These are phyloP conservation scores for Smutsia temminckii DNA, from an alignment of 2,797 vertebrate genomes.

Conservation along the genomic window DNA sequence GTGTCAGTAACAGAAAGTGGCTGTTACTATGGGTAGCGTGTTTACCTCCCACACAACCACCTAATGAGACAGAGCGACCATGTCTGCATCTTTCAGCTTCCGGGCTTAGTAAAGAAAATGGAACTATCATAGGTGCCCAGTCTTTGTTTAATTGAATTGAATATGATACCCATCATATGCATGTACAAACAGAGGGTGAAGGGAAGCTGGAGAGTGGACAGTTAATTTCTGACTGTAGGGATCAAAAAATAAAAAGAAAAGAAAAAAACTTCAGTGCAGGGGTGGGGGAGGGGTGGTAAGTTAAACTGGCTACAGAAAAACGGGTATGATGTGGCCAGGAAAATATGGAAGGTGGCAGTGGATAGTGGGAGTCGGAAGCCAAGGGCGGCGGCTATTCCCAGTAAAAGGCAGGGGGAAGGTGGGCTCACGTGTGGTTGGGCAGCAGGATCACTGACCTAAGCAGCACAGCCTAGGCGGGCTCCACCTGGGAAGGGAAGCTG, in stretches of 20 bases:
- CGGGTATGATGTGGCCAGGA: background rate
- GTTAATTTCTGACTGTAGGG: background rate
- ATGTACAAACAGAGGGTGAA: background rate
- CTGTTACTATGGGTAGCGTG: background rate
- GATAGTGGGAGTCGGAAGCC: rapidly evolving
- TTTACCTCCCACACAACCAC: background rate
- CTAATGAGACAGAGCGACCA: background rate
- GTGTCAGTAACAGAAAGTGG: background rate
- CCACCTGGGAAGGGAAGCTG: background rate
- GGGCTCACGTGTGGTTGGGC: rapidly evolving
- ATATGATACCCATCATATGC: background rate
- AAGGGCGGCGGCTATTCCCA: background rate
- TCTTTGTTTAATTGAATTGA: background rate
- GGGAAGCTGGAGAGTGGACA: background rate
- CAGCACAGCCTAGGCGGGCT: rapidly evolving
- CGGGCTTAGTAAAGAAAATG: background rate
- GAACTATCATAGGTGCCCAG: background rate
- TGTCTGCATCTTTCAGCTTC: background rate
- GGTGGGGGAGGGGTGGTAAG: background rate
- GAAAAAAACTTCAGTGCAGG: background rate
- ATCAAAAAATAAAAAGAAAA: background rate
- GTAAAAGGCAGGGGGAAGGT: background rate
- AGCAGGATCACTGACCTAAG: background rate
- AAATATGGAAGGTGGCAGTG: background rate
- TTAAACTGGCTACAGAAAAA: background rate